Conservation (phyloP, 1,140 invertebrate genomes). For the Callitettix versicolor region DNA sequence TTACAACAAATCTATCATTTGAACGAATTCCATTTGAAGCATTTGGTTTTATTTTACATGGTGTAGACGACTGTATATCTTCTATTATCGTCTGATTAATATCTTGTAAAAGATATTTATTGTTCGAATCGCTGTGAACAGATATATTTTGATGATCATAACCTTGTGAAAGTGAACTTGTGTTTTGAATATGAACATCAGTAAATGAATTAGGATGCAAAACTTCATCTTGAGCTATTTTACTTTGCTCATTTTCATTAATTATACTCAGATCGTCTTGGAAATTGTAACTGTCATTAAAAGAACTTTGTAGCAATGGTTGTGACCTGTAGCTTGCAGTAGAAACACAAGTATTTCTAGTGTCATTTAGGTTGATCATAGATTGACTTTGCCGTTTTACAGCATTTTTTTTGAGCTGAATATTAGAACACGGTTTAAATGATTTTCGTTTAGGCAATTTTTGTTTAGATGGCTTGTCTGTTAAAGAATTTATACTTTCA, state of each 20-base stretch:
- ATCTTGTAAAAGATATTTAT: background rate
- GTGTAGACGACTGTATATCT: constrained; percentile 1
- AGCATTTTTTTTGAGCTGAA: background rate
- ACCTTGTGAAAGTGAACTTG: too few species aligned
- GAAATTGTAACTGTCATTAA: background rate
- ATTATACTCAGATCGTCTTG: too few species aligned
- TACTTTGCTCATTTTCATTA: too few species aligned
- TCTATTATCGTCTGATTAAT: background rate
- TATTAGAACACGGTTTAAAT: background rate
- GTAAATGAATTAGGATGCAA: too few species aligned
- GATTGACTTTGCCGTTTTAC: background rate
- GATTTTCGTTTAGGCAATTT: background rate
- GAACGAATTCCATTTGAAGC: background rate
- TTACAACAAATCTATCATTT: background rate
- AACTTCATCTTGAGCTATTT: too few species aligned
- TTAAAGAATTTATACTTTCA: constrained; percentile 6
- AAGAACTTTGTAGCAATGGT: background rate
- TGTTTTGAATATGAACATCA: too few species aligned
- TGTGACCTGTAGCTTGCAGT: background rate
- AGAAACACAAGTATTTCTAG: background rate
- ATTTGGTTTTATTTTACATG: background rate
- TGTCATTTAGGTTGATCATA: background rate
- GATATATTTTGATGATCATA: too few species aligned
- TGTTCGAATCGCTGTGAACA: too few species aligned
- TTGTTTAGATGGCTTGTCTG: background rate